Base-by-base conservation (phyloP, 2,888 invertebrate species). In the Nasonia oneida region DNA sequence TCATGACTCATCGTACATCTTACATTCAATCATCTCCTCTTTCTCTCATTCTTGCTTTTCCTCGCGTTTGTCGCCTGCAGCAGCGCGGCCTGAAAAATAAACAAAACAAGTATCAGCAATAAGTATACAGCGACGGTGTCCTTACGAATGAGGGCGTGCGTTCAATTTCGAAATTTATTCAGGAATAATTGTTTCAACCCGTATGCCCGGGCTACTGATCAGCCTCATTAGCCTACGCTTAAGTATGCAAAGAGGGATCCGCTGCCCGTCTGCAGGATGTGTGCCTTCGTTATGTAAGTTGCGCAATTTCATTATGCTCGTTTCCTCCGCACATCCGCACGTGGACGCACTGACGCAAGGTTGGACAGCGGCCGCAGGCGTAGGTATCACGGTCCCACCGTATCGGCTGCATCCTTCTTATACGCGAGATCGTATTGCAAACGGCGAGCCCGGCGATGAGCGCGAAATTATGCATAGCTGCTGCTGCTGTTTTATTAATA, bases 401-500 rank as follows among this genome's bases (percentile, higher is more conserved):
- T 18, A 15, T 53, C 53, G 53, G 1, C 0, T 57, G 10, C 6
- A 57, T 57, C 57, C 57, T 57, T 57, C 57, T 57, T 57, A 57
- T 57, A 53, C 15, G 57, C n/a, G 57, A 4, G n/a, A 15, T 5
- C n/a, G 57, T 15, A 15, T 3, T 57, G 4, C n/a, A 37, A n/a
- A 3, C 15, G 18, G 18, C n/a, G 6, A 18, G 57, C 57, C 5
- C 18, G 5, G 4, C n/a, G 57, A 57, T 57, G 57, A 57, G 57
- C 57, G 10, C 57, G 3, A 57, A 57, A 57, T 57, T 57, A 57
- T 57, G 57, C 57, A 53, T 53, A 53, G 50, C 50, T 53, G 15
- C 50, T 10, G 14, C 29, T 29, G 29, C 29, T 29, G 29, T 29
- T 29, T 29, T 29, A 29, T 88, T 88, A 89, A 88, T 89, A 88